Percentiles rank a stretch among this genome's conserved stretches.
phyloP scores from a whole-genome alignment of 2,797 vertebrate species.

The Coranthus polyacanthus region DNA sequence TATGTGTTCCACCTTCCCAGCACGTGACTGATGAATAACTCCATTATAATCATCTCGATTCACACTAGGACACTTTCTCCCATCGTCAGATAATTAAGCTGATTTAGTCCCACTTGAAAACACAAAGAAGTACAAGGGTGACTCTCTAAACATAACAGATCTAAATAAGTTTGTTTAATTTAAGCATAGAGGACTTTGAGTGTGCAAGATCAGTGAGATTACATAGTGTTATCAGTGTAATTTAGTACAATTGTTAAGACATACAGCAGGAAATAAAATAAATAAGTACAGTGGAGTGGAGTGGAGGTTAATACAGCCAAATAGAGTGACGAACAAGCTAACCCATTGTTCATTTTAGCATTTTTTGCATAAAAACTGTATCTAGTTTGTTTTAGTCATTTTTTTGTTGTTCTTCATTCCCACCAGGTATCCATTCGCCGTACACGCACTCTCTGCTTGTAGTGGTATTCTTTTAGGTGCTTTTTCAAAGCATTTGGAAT shows the following conservation, averaged over 20 bases:
- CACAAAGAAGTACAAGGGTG: conserved; percentile 40
- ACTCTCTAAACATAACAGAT: conserved; percentile 33
- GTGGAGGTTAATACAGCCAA: conserved; percentile 50
- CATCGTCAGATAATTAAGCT: conserved; percentile 65
- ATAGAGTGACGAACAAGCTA: conserved; percentile 32
- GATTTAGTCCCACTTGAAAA: conserved; percentile 69
- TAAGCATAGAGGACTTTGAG: conserved; percentile 62
- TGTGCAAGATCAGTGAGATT: conserved; percentile 70
- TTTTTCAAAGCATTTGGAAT: conserved; percentile 88
- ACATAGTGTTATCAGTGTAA: conserved; percentile 67
- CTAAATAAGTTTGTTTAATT: conserved; percentile 77
- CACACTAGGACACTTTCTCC: conserved; percentile 48
- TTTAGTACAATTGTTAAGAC: conserved; percentile 66
- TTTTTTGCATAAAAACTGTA: conserved; percentile 39
- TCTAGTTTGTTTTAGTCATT: conserved; percentile 41
- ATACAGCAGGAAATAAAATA: conserved; percentile 73
- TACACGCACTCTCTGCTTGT: conserved; percentile 89
- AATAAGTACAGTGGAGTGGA: conserved; percentile 71
- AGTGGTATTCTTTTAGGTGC: conserved; percentile 91
- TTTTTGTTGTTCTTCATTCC: conserved; percentile 71
- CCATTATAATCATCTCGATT: conserved; percentile 75
- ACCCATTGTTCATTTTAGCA: conserved; percentile 27
- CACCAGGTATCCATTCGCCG: conserved; percentile 88
- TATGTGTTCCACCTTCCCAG: conserved; percentile 66
- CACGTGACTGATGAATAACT: conserved; percentile 75